Base-by-base conservation (phyloP, 2,888 invertebrate species). In the Epinotia nisella region DNA sequence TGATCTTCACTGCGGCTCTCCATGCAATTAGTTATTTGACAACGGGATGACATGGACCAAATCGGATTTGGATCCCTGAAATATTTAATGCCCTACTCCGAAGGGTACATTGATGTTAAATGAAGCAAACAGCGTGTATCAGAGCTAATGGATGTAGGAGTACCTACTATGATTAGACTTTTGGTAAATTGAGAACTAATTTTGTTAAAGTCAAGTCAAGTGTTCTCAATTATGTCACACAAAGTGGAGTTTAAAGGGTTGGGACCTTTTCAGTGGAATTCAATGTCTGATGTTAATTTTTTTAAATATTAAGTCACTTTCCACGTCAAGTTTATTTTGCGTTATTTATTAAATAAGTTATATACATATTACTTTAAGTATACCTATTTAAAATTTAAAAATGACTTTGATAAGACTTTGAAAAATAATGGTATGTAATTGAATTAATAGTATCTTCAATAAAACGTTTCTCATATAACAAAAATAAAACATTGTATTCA, bases 1-100 rank as follows among this genome's bases (percentile, higher is more conserved):
- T 15, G 3, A 3, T 9, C 19, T 51, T 49, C 21, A n/a, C 58
- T 59, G 21, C 11, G 62, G 39, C 17, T 49, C 59, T 35, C 58
- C 77, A 24, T 77, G 78, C 79, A 83, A 83, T 84, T 82, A 84
- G 75, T 78, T 76, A 69, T 68, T 77, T 82, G 83, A 84, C 78
- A 78, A 76, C 75, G 79, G 75, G 64, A 68, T 60, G 75, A 74
- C 74, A 64, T 41, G 59, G 70, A 66, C 51, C 29, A 51, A 64
- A 68, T 65, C 53, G 53, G 56, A 69, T 73, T 60, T 39, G 53
- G 45, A 59, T 56, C 71, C 53, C 67, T 72, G 66, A 70, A 78
- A 76, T 77, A 78, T 75, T 78, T 74, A 76, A 70, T 67, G 71
- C 74, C 73, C 72, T 74, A 65, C 73, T 76, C 70, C 74, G 72